These are phyloP conservation scores for Andrena bicolor DNA, from an alignment of 2,888 invertebrate genomes.

Conservation along the genomic window DNA sequence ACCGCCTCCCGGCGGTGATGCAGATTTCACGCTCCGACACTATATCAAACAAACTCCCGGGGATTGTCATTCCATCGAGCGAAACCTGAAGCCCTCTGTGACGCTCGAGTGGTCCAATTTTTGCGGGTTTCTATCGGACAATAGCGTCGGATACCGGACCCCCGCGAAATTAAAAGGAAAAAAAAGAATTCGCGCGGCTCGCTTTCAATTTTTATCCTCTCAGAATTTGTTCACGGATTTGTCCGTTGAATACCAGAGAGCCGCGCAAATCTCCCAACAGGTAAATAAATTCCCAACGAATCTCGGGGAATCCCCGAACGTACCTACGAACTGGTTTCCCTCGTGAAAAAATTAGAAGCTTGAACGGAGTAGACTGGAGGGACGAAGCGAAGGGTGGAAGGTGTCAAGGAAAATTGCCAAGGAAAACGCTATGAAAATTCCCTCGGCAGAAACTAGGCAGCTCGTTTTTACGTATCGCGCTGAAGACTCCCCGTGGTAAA, in stretches of 20 bases:
- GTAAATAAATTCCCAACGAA: background rate
- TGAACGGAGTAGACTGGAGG: background rate
- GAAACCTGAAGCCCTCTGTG: background rate
- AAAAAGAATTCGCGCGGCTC: background rate
- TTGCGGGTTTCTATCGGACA: background rate
- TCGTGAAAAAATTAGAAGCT: background rate
- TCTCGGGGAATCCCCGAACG: background rate
- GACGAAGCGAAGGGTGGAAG: background rate
- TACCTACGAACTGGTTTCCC: background rate
- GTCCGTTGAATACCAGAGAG: background rate
- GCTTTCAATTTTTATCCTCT: background rate
- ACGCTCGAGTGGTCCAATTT: background rate
- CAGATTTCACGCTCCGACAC: background rate
- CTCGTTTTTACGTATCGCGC: background rate
- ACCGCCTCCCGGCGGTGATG: background rate
- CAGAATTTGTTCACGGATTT: background rate
- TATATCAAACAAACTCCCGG: background rate
- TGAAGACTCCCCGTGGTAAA: background rate
- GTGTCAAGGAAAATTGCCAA: background rate
- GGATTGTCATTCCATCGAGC: background rate
- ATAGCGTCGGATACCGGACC: background rate
- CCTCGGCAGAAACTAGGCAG: background rate
- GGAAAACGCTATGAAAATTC: slow-evolving; percentile 6
- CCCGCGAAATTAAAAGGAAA: background rate
- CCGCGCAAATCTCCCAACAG: background rate